These are phyloP conservation scores for Suncus etruscus DNA, from an alignment of 2,113 vertebrate species.

Conservation along the genomic window DNA sequence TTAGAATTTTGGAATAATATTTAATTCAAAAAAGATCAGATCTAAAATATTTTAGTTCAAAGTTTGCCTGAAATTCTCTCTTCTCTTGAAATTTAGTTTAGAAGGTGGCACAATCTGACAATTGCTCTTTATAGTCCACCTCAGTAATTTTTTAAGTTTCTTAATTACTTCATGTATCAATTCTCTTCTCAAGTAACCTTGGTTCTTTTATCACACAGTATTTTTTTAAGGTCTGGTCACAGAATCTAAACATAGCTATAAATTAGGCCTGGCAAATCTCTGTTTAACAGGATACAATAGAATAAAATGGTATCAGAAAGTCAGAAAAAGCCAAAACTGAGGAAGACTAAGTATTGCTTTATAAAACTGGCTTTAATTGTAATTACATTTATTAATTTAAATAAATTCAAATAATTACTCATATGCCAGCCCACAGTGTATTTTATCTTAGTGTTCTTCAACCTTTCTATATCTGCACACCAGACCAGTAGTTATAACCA, in stretches of 20 bases:
- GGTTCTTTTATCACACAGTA: too few species aligned
- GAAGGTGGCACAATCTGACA: not conserved
- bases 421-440: too few species aligned
- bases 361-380: not conserved
- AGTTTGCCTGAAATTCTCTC: not conserved
- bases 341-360: not conserved
- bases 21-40: not conserved
- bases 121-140: too few species aligned
- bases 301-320: not conserved
- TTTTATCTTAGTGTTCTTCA: too few species aligned
- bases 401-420: too few species aligned
- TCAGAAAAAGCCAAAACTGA: not conserved
- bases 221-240: not conserved
- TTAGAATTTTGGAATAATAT: slow-evolving; percentile 4
- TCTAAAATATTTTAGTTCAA: not conserved
- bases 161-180: too few species aligned
- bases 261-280: not conserved
- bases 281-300: not conserved
- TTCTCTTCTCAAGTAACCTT: too few species aligned
- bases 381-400: too few species aligned
- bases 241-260: not conserved
- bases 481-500: too few species aligned
- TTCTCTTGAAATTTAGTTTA: not conserved
- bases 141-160: too few species aligned
- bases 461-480: too few species aligned